phyloP scores from a whole-genome alignment of 2,113 vertebrate species.

The Morone saxatilis region DNA sequence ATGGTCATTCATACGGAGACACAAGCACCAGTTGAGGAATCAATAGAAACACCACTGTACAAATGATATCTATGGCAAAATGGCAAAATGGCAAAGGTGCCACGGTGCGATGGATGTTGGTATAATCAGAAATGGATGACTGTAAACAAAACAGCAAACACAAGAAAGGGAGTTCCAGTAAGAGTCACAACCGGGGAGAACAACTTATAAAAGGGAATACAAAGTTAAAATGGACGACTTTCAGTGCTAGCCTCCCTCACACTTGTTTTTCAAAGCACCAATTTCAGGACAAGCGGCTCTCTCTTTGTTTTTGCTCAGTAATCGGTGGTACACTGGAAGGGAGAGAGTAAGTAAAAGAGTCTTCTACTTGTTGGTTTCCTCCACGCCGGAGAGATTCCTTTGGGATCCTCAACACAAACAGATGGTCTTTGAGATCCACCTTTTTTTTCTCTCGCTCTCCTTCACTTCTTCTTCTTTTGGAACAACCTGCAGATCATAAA shows the following conservation, averaged over 20 bases:
- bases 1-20: constrained; percentile 74
- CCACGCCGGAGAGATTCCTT: constrained; percentile 48
- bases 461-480: constrained; percentile 83
- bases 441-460: background rate
- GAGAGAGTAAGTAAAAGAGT: constrained; percentile 61
- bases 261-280: constrained; percentile 72
- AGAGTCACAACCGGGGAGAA: constrained; percentile 53
- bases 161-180: constrained; percentile 57
- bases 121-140: constrained; percentile 37
- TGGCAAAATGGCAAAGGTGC: constrained; percentile 54
- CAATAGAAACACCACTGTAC: constrained; percentile 78
- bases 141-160: constrained; percentile 64
- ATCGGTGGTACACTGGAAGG: constrained; percentile 67
- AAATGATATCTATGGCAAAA: constrained; percentile 67
- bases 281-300: constrained; percentile 53
- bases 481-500: constrained; percentile 75
- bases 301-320: constrained; percentile 59
- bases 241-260: constrained; percentile 35
- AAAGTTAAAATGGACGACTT: constrained; percentile 54
- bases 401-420: constrained; percentile 47
- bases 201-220: constrained; percentile 64
- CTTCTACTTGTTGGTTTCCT: constrained; percentile 66
- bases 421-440: constrained; percentile 50
- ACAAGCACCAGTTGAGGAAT: constrained; percentile 81
- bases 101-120: constrained; percentile 35